Percentiles rank a stretch among this genome's conserved stretches.
These are phyloP conservation scores for Uropsilus gracilis DNA, from an alignment of 2,113 vertebrate genomes.

Conservation along the genomic window DNA sequence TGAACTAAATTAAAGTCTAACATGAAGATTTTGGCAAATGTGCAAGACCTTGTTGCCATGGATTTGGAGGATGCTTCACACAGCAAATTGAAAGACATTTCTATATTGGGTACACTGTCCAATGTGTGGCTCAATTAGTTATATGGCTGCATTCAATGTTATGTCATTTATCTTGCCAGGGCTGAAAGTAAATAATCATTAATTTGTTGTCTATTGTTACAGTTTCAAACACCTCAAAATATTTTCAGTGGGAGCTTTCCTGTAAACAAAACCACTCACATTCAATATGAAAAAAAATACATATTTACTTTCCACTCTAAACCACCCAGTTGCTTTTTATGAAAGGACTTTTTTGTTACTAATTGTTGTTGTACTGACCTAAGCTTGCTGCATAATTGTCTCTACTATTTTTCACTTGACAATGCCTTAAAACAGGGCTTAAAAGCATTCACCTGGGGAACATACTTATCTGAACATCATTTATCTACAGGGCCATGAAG, in stretches of 20 bases:
- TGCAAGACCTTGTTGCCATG: constrained; percentile 16
- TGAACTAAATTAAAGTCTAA: constrained; percentile 46
- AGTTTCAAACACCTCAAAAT: constrained; percentile 37
- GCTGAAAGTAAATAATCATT: constrained; percentile 33
- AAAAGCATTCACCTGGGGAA: background rate
- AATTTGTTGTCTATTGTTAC: constrained; percentile 46
- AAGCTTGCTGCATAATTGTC: background rate
- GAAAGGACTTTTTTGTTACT: constrained; percentile 39
- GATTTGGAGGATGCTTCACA: constrained; percentile 37
- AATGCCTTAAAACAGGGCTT: background rate
- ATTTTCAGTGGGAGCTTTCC: constrained; percentile 28
- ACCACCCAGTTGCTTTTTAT: background rate
- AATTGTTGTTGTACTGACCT: background rate
- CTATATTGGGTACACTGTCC: background rate
- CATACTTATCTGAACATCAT: background rate
- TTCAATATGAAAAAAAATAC: constrained; percentile 45
- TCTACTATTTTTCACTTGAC: background rate
- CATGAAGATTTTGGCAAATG: constrained; percentile 53
- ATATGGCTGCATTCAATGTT: constrained; percentile 6
- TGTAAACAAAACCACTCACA: constrained; percentile 53
- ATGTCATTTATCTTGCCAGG: constrained; percentile 13
- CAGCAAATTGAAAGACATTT: constrained; percentile 53
- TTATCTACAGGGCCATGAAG: constrained; percentile 23
- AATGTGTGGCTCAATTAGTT: constrained; percentile 43
- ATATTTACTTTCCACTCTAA: background rate